A percentile compares a stretch with the other conserved stretches of the same genome.
Conservation (phyloP, 2,888 invertebrate genomes). For the Nomada ferruginata region DNA sequence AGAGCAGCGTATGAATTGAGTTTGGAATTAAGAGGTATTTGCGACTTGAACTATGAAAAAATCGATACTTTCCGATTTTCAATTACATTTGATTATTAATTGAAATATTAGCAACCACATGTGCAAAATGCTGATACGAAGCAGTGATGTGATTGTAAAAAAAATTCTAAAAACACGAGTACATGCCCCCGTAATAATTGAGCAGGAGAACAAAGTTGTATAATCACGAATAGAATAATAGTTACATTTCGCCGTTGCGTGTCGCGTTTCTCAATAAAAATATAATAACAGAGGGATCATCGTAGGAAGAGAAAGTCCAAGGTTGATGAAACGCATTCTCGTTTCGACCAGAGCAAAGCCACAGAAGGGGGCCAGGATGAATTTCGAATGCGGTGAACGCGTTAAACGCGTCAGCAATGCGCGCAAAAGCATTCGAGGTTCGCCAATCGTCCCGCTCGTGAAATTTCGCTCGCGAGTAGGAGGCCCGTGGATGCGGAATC, state of each 20-base stretch:
- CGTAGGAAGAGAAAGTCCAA: background rate
- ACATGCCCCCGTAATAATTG: too few relatives aligned
- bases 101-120: too few relatives aligned
- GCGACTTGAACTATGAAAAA: too few relatives aligned
- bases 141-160: too few relatives aligned
- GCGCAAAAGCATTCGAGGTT: constrained; percentile 16
- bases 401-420: constrained; percentile 16
- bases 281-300: background rate
- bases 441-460: constrained; percentile 30
- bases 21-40: too few relatives aligned
- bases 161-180: too few relatives aligned
- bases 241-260: background rate
- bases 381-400: constrained; percentile 13
- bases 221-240: too few relatives aligned
- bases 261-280: background rate
- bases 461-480: constrained; percentile 41
- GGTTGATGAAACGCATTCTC: background rate
- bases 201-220: too few relatives aligned
- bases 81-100: too few relatives aligned
- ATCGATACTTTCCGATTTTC: too few relatives aligned
- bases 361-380: background rate
- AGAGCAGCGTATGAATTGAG: too few relatives aligned
- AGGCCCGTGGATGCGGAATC: constrained; percentile 42
- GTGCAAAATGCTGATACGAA: too few relatives aligned
- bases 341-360: background rate